phyloP scores from a whole-genome alignment of 1,140 invertebrate genomes.

The Bursaphelenchus mucronatus region DNA sequence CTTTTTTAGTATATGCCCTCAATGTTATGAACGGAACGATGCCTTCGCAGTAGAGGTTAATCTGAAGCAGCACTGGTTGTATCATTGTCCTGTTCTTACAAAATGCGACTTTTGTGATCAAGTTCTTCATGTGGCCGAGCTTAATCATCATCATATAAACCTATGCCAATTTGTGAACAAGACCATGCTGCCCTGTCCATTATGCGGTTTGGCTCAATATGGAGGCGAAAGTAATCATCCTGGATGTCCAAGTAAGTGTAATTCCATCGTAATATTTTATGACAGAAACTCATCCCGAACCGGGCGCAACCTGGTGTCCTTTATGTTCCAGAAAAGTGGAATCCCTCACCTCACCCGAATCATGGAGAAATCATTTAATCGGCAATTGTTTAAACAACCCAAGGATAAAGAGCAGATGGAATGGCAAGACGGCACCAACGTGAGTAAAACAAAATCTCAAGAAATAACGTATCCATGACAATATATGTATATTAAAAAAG shows the following conservation, averaged over 20 bases:
- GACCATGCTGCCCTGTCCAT: slow-evolving; percentile 9
- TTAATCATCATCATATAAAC: slow-evolving; percentile 21
- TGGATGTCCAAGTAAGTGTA: slow-evolving; percentile 11
- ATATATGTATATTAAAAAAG: neutral
- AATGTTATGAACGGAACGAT: slow-evolving; percentile 22
- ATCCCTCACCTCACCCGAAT: slow-evolving; percentile 13
- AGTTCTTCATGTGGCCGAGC: slow-evolving; percentile 20
- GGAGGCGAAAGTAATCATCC: slow-evolving; percentile 26
- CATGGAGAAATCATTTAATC: slow-evolving; percentile 25
- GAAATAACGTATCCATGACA: slow-evolving; percentile 7
- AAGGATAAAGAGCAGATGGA: slow-evolving; percentile 15
- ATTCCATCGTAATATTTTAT: neutral
- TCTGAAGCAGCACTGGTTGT: slow-evolving; percentile 20
- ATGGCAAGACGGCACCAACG: slow-evolving; percentile 8
- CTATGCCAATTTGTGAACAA: slow-evolving; percentile 23
- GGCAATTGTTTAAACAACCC: slow-evolving; percentile 28
- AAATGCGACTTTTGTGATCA: slow-evolving; percentile 26
- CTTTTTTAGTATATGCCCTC: slow-evolving; percentile 23
- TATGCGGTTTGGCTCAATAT: slow-evolving; percentile 24
- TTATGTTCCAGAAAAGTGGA: slow-evolving; percentile 22
- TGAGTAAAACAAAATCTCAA: slow-evolving; percentile 1
- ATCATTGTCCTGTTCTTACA: slow-evolving; percentile 21
- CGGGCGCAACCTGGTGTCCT: slow-evolving; percentile 21
- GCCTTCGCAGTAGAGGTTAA: slow-evolving; percentile 16
- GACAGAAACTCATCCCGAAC: slow-evolving; percentile 12